Evolutionary conservation across 2,113 vertebrate genomes (phyloP).

Genomic region (Hylia prasina): DNA sequence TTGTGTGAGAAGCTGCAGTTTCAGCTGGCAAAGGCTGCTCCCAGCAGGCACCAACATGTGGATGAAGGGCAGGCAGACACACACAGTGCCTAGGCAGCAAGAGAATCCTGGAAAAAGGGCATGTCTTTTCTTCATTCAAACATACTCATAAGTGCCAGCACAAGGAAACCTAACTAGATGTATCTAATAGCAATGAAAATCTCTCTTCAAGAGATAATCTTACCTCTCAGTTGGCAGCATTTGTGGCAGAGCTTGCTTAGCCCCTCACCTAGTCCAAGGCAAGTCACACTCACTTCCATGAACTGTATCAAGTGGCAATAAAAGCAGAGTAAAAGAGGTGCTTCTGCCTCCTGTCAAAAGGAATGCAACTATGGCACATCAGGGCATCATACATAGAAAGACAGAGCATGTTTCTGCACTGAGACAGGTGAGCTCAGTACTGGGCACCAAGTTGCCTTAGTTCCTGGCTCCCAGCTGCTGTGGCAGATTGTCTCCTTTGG

Average conservation of each 20-base stretch:
- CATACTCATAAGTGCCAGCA: not conserved
- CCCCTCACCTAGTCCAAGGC: not conserved
- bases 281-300: not conserved
- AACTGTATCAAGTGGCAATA: not conserved
- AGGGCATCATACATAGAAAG: fast-evolving
- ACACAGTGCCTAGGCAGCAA: not conserved
- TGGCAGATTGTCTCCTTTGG: not conserved
- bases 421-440: not conserved
- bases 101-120: not conserved
- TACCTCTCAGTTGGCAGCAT: not conserved
- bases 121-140: not conserved
- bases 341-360: not conserved
- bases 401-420: not conserved
- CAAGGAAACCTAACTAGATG: not conserved
- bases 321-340: not conserved
- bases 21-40: not conserved
- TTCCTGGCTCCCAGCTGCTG: not conserved
- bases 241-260: not conserved
- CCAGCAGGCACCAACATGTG: fast-evolving
- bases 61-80: not conserved
- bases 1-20: not conserved
- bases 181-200: not conserved
- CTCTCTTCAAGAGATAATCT: not conserved
- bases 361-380: not conserved
- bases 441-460: fast-evolving